A percentile compares a stretch with the other conserved stretches of the same genome.
Conservation (phyloP, 2,797 vertebrate genomes). For the Helarctos malayanus region DNA sequence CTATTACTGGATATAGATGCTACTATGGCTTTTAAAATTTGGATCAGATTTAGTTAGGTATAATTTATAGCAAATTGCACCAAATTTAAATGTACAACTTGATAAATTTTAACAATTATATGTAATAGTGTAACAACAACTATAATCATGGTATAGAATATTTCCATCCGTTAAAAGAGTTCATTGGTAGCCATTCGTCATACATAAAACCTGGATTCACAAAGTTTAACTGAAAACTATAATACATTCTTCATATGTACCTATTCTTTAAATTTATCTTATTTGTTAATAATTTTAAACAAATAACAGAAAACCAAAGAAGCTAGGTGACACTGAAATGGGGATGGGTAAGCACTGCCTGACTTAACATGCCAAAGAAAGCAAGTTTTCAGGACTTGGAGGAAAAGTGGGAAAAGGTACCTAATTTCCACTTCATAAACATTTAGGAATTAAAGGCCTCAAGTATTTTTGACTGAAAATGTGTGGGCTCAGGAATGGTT, state of each 20-base stretch:
- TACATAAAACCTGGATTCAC: not conserved
- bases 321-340: not conserved
- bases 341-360: not conserved
- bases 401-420: not conserved
- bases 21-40: slow-evolving; percentile 1
- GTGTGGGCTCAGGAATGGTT: not conserved
- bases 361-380: not conserved
- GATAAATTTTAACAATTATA: slow-evolving; percentile 19
- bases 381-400: not conserved
- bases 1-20: not conserved
- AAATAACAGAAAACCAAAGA: not conserved
- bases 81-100: slow-evolving; percentile 34
- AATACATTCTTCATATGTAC: not conserved
- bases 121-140: not conserved
- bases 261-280: not conserved
- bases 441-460: not conserved
- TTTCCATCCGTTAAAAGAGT: not conserved
- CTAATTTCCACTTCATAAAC: not conserved
- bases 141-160: slow-evolving; percentile 7
- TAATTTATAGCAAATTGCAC: slow-evolving; percentile 8
- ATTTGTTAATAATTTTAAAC: not conserved
- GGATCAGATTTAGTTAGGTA: not conserved
- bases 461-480: not conserved
- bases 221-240: not conserved
- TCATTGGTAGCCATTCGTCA: not conserved